Base-by-base conservation (phyloP, 1,140 invertebrate species). In the Theocolax elegans region DNA sequence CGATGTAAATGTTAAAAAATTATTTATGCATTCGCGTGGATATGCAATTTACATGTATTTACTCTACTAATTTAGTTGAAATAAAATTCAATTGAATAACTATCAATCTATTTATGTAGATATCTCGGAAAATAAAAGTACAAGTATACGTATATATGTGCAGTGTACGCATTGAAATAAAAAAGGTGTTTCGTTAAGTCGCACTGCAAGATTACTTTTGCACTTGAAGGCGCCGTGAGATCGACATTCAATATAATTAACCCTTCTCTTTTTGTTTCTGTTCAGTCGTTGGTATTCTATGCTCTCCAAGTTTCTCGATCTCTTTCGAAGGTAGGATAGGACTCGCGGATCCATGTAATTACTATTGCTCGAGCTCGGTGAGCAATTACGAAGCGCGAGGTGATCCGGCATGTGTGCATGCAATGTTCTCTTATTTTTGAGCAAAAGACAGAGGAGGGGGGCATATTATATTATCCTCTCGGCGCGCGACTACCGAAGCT, bases 261-360 rank as follows among this genome's bases (percentile, higher is more conserved):
- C 17, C 65, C 64, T 74, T 58, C 10, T 15, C 60, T 59, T 58
- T 51, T 25, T n/a, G 2, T 27, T 17, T 15, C 46, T 21, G 1
- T 46, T 35, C 2, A 21, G 31, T 35, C 10, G 4, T 35, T 35
- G 8, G n/a, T 27, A 15, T 10, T 29, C 25, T 25, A 27, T 6
- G 13, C 3, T 27, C 51, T 12, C 13, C 3, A 31, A 35, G 56
- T 29, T 44, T 51, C 49, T n/a, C n/a, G n/a, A n/a, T n/a, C n/a
- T n/a, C n/a, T n/a, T n/a, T n/a, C n/a, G n/a, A n/a, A n/a, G n/a
- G n/a, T n/a, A 79, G 77, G 77, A 79, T 81, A 79, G 79, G 80
- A 82, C 76, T 79, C 75, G 73, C 58, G 65, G 59, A 66, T 72
- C 65, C 68, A 40, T 49, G 60, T 64, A 74, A 74, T 75, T 65